Evolutionary conservation across 2,888 invertebrate species (phyloP), one percentile per base, ranked within the genome.

Genomic region (Andrena minutula): DNA sequence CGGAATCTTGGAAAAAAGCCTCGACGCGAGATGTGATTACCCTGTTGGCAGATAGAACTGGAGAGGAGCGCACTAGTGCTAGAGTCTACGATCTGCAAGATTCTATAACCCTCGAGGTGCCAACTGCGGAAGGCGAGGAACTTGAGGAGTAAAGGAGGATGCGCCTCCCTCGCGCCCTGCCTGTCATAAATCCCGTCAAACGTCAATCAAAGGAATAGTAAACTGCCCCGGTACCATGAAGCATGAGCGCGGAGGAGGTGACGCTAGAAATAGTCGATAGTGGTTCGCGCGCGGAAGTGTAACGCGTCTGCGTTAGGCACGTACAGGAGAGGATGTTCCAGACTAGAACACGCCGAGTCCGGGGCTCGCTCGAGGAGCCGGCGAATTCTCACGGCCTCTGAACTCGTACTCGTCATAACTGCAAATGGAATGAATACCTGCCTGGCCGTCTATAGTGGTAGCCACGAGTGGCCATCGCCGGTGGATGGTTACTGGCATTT

Each of bases 401-500:
- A 93, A 93, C 93, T 90, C 89, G 90, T 88, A 92, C 92, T 92
- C 93, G 91, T 92, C 93, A 92, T 93, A 93, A 93, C 93, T 92
- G 92, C 93, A 92, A 93, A 92, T 92, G 92, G 92, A 92, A 93
- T 92, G 93, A 92, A 92, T 92, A 89, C 90, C 91, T 91, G 89
- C 84, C 90, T 87, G 85, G 87, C 89, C 81, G 86, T 71, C 86
- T 86, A 84, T 86, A 88, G 90, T 89, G 88, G 91, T 89, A 92
- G 90, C 91, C 89, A 89, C 89, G 86, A 89, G 89, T 90, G 87
- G 89, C 91, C 90, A 90, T 90, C 87, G 90, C 89, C 88, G 80
- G 88, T 86, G 87, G 88, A 91, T 91, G 88, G 88, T 91, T 91
- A 91, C 91, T 89, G 90, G 90, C 90, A 90, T 90, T 91, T 91